Percentiles rank a stretch among this genome's conserved stretches.
Conservation (phyloP, 30 jellyfish, hydroid and myxozoan genomes). For the Turritopsis rubra region DNA sequence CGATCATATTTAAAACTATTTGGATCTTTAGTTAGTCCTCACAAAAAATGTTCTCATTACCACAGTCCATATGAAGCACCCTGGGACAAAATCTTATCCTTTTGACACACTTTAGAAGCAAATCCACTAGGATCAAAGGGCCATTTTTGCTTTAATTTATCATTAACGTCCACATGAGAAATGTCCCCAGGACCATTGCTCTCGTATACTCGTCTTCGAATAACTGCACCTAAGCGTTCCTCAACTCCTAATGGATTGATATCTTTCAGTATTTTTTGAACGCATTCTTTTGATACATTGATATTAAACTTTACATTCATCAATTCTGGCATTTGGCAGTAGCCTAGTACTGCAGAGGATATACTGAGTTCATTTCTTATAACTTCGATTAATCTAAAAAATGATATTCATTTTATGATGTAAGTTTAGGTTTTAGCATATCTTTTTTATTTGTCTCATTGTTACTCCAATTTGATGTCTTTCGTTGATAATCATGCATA, state of each 20-base stretch:
- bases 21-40: background rate
- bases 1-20: conserved; percentile 5
- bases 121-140: background rate
- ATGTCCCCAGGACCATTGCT: conserved; percentile 23
- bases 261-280: background rate
- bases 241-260: conserved; percentile 26
- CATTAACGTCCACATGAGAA: conserved; percentile 25
- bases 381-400: background rate
- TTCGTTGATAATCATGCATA: background rate
- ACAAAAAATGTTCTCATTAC: background rate
- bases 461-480: background rate
- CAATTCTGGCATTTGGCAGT: background rate
- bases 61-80: background rate
- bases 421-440: background rate
- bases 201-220: too few relatives aligned
- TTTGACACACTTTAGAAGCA: background rate
- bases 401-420: background rate
- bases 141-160: conserved; percentile 11
- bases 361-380: background rate
- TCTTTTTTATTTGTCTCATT: background rate
- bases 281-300: conserved; percentile 19
- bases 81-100: background rate
- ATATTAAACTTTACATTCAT: background rate
- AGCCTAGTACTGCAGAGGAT: background rate
- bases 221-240: too few relatives aligned